phyloP scores from a whole-genome alignment of 2,888 invertebrate species.

The Orchesellides sinensis region DNA sequence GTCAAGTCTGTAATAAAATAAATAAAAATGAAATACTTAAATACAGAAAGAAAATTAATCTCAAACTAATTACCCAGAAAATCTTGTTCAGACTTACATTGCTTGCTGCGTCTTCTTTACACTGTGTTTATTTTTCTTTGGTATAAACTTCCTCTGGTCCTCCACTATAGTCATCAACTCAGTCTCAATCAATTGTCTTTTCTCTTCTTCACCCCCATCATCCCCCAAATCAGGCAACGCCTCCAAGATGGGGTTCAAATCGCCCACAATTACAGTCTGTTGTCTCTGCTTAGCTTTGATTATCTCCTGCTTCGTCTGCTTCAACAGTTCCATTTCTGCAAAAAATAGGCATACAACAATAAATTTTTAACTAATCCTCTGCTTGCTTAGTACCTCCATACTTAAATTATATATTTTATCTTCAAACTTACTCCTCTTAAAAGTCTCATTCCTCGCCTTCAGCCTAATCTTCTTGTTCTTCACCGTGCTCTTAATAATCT shows the following conservation, averaged over 20 bases:
- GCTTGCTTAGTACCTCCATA: too few relatives aligned
- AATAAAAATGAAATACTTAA: not conserved
- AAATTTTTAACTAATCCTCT: not conserved
- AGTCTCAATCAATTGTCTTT: slow-evolving; percentile 18
- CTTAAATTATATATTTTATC: not conserved
- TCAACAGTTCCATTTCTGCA: slow-evolving; percentile 62
- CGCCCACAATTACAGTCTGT: slow-evolving; percentile 67
- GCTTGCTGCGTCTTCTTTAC: slow-evolving; percentile 58
- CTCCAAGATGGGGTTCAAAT: slow-evolving; percentile 53
- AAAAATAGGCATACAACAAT: not conserved
- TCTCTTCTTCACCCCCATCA: not conserved
- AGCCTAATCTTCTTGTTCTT: slow-evolving; percentile 36
- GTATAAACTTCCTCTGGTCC: slow-evolving; percentile 23
- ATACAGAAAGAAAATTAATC: not conserved
- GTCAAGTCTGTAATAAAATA: slow-evolving; percentile 50
- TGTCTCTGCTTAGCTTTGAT: slow-evolving; percentile 46
- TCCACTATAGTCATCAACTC: not conserved
- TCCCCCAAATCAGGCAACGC: slow-evolving; percentile 31
- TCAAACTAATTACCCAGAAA: not conserved
- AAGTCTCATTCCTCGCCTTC: slow-evolving; percentile 38
- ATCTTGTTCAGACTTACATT: slow-evolving; percentile 39
- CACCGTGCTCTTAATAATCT: slow-evolving; percentile 34
- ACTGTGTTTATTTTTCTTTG: slow-evolving; percentile 49
- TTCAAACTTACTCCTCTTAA: slow-evolving; percentile 38
- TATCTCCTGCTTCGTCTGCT: slow-evolving; percentile 30